phyloP scores from a whole-genome alignment of 2,113 vertebrate genomes.

The Chinchilla lanigera region DNA sequence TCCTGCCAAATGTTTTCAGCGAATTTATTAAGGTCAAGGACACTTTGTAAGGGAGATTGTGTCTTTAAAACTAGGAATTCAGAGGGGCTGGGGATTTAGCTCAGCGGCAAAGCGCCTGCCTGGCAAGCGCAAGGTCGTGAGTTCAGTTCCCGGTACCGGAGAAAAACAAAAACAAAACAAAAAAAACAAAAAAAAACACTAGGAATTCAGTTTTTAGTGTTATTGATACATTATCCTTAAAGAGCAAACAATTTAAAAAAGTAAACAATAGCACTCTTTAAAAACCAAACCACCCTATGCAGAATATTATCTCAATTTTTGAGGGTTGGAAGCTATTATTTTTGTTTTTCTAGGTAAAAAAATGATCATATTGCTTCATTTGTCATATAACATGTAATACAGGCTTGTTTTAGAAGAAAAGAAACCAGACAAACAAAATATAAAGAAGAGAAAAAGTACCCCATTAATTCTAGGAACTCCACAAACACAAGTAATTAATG shows the following conservation, averaged over 20 bases:
- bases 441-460: neutral
- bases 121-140: too few species aligned
- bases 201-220: constrained; percentile 37
- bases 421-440: neutral
- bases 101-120: too few species aligned
- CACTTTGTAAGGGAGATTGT: neutral
- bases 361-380: neutral
- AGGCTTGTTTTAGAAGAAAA: constrained; percentile 30
- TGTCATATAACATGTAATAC: constrained; percentile 10
- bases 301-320: neutral
- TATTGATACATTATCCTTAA: constrained; percentile 29
- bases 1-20: neutral
- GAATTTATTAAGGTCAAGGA: constrained; percentile 8
- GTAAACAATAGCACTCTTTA: neutral
- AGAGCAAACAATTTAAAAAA: neutral
- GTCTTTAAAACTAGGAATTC: constrained; percentile 55
- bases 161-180: too few species aligned
- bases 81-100: too few species aligned
- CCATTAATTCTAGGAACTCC: neutral
- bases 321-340: constrained; percentile 1
- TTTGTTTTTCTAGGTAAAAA: constrained; percentile 10
- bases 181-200: too few species aligned
- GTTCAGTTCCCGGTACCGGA: too few species aligned
- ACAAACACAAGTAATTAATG: constrained; percentile 13
- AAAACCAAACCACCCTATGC: neutral